A percentile compares a stretch with the other conserved stretches of the same genome.
These are phyloP conservation scores for Poecilia picta DNA, from an alignment of 2,797 vertebrate species.

Conservation along the genomic window DNA sequence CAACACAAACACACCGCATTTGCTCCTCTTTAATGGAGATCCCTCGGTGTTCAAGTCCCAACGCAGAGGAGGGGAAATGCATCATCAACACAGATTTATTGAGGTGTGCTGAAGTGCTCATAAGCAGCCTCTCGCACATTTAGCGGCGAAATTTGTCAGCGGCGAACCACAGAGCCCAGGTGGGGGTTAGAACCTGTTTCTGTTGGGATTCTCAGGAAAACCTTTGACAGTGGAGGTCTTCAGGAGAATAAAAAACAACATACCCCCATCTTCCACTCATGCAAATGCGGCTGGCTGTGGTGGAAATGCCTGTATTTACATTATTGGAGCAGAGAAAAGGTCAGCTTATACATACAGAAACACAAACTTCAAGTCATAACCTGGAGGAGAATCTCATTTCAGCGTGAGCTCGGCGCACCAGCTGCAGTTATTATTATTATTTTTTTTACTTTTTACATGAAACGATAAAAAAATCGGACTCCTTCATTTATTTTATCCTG, in stretches of 20 bases:
- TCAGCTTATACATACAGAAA: constrained; percentile 77
- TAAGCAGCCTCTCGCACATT: constrained; percentile 23
- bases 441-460: constrained; percentile 19
- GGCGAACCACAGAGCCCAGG: constrained; percentile 16
- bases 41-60: constrained; percentile 23
- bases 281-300: constrained; percentile 67
- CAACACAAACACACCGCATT: constrained; percentile 62
- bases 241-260: constrained; percentile 51
- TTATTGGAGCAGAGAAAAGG: constrained; percentile 77
- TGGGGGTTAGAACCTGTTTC: background rate
- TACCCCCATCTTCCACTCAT: constrained; percentile 73
- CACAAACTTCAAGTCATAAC: constrained; percentile 62
- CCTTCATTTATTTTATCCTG: background rate
- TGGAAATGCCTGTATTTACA: constrained; percentile 75
- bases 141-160: constrained; percentile 25
- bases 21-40: constrained; percentile 52
- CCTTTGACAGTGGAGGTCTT: constrained; percentile 41
- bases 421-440: constrained; percentile 38
- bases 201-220: constrained; percentile 40
- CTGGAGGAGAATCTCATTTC: constrained; percentile 57
- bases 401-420: constrained; percentile 20
- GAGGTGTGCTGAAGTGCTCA: constrained; percentile 30
- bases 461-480: background rate
- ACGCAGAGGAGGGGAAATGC: constrained; percentile 17
- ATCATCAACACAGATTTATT: constrained; percentile 18